Conservation (phyloP, 2,888 invertebrate genomes). For the Hirtodrosophila cameraria region DNA sequence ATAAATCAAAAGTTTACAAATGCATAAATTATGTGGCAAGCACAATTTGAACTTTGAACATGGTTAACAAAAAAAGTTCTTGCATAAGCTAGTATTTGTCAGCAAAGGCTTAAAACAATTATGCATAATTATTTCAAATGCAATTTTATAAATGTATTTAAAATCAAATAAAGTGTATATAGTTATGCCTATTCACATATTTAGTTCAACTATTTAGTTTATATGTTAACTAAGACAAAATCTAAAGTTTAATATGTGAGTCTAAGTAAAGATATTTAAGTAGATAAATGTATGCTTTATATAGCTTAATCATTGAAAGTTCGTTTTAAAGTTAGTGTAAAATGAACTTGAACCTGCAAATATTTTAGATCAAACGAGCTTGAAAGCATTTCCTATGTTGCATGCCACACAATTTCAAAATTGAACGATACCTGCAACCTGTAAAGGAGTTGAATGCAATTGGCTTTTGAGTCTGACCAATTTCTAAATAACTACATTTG, state of each 20-base stretch:
- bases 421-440: background rate
- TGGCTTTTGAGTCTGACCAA: conserved; percentile 5
- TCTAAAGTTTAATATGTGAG: no score
- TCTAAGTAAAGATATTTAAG: no score
- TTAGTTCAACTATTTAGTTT: background rate
- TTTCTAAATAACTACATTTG: conserved; percentile 3
- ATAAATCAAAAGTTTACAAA: conserved; percentile 64
- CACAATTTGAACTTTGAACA: background rate
- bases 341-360: background rate
- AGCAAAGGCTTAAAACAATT: conserved; percentile 27
- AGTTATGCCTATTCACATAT: background rate
- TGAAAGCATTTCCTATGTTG: background rate
- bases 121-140: conserved; percentile 43
- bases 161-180: background rate
- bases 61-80: conserved; percentile 24
- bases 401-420: background rate
- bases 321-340: no score
- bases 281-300: background rate
- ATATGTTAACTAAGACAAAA: no score
- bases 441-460: conserved; percentile 20
- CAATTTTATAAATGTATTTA: conserved; percentile 5
- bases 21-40: conserved; percentile 52
- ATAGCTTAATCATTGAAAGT: no score
- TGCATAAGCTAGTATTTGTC: conserved; percentile 27
- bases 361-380: background rate